Evolutionary conservation across 2,113 vertebrate genomes (phyloP).

Genomic region (Apteryx mantelli): DNA sequence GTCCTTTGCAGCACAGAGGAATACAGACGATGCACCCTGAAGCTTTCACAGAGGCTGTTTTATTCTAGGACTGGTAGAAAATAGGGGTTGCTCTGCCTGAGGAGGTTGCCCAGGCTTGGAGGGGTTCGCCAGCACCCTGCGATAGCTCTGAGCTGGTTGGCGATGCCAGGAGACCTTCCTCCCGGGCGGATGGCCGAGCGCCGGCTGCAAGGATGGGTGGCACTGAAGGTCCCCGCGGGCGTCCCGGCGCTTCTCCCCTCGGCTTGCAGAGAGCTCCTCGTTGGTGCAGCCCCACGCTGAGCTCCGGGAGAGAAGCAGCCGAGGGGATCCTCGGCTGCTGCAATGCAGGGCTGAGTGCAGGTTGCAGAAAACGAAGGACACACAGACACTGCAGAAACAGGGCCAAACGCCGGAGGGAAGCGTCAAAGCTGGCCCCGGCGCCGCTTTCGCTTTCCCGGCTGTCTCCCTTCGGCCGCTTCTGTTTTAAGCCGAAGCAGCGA

Average conservation of each 20-base stretch:
- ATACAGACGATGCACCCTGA: not conserved
- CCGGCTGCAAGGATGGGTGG: not conserved
- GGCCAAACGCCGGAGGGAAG: slow-evolving; percentile 34
- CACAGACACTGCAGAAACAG: slow-evolving; percentile 68
- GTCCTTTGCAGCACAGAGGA: not conserved
- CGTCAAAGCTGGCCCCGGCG: not conserved
- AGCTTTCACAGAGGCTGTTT: not conserved
- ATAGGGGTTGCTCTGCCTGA: not conserved
- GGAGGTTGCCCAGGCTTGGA: not conserved
- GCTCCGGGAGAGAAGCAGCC: slow-evolving; percentile 6
- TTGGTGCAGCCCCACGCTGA: not conserved
- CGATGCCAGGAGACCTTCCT: not conserved
- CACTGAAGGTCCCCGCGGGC: no score
- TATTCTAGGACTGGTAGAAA: not conserved
- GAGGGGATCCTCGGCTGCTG: slow-evolving; percentile 64
- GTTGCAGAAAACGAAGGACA: slow-evolving; percentile 72
- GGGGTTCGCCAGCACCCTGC: not conserved
- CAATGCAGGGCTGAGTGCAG: slow-evolving; percentile 77
- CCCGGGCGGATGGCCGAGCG: not conserved
- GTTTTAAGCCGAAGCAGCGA: not conserved
- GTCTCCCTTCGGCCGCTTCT: not conserved
- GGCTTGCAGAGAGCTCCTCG: not conserved
- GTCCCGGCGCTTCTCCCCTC: not conserved
- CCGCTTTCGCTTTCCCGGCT: rapidly evolving
- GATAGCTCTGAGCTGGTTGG: not conserved